Evolutionary conservation across 2,888 invertebrate species (phyloP), one percentile per base, ranked within the genome.

Genomic region (Apodemia hepburni): DNA sequence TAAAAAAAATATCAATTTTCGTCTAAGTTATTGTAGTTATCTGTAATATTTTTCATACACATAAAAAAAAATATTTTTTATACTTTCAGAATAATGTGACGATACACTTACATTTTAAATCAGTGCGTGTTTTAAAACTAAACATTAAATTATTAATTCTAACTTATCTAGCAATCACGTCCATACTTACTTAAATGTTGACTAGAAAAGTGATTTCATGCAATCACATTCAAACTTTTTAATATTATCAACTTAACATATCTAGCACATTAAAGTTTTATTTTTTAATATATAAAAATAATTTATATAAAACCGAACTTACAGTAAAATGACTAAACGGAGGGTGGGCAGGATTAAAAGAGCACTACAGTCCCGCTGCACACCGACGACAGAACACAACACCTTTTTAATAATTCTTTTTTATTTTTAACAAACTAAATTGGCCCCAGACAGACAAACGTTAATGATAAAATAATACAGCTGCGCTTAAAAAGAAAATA

Each of bases 321-420:
- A 18, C 12, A 51, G n/a, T 22, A 22, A 65, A 65, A 65, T 64
- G 62, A 66, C 63, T 66, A 67, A 67, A 72, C 81, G 83, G 84
- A 86, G 85, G 86, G 85, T 81, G 83, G 84, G 83, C 84, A 85
- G 80, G 79, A 75, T 64, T 57, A 66, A 66, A 61, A 2, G 9
- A 27, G n/a, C 17, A 51, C 22, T 12, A 54, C 11, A 18, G 9
- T 18, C 51, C 51, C 51, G 51, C 11, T 17, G 51, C 51, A 51
- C 51, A 51, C 12, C 51, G 51, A 51, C 51, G 51, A 51, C 51
- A 51, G 51, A 51, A 51, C 18, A 51, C 51, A 22, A 51, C 51
- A 51, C 51, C 9, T 51, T 51, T 38, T 38, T 38, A 22, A 22
- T 22, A 22, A 22, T 22, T 22, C 22, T 1, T 22, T 22, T 22